Conservation (phyloP, 2,113 vertebrate species). For the Melospiza melodia region DNA sequence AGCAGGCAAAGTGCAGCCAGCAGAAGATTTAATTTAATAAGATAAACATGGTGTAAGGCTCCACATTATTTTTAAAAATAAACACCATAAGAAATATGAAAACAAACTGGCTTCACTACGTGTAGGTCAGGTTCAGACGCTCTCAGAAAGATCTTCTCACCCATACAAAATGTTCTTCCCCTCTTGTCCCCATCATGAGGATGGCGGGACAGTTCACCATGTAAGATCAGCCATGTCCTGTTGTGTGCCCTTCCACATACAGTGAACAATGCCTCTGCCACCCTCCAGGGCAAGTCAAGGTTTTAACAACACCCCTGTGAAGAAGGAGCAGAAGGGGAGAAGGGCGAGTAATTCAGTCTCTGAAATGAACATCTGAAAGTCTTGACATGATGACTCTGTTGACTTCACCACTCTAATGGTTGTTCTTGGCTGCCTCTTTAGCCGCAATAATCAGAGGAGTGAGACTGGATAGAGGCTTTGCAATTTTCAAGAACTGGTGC, state of each 20-base stretch:
- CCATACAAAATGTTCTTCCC: not conserved
- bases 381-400: slow-evolving; percentile 17
- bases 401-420: slow-evolving; percentile 74
- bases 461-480: slow-evolving; percentile 94
- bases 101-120: slow-evolving; percentile 2
- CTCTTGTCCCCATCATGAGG: not conserved
- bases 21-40: slow-evolving; percentile 13
- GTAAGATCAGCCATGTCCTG: not conserved
- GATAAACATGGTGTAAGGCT: slow-evolving; percentile 48
- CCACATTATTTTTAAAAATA: slow-evolving; percentile 48
- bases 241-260: not conserved
- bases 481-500: slow-evolving; percentile 97
- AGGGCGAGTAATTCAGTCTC: not conserved
- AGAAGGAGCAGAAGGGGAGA: not conserved
- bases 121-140: slow-evolving; percentile 5
- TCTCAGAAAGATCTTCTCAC: slow-evolving; percentile 13
- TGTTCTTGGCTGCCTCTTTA: slow-evolving; percentile 94
- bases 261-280: not conserved
- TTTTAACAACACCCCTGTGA: not conserved
- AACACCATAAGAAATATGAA: not conserved
- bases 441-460: slow-evolving; percentile 95
- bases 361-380: not conserved
- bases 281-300: not conserved
- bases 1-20: slow-evolving; percentile 26
- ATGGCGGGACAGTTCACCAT: not conserved